Conservation (phyloP, 2,797 vertebrate genomes). For the Dendrocincla fuliginosa region DNA sequence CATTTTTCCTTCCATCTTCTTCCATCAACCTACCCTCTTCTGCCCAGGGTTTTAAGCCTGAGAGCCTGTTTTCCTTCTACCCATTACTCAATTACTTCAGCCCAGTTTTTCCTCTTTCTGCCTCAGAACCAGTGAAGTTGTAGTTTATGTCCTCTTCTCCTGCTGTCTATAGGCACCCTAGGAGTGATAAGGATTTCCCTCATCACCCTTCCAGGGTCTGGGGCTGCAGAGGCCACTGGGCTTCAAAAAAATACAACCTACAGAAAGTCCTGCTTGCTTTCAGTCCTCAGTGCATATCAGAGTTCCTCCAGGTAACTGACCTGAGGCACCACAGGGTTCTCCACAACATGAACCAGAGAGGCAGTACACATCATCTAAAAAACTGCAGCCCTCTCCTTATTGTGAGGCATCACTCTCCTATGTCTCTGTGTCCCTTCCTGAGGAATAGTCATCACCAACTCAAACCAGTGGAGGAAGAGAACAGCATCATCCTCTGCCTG, state of each 20-base stretch:
- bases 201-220: neutral
- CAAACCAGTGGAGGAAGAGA: neutral
- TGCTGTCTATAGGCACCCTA: neutral
- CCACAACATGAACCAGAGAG: neutral
- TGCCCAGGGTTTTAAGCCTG: neutral
- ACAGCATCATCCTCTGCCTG: neutral
- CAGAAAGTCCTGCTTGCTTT: neutral
- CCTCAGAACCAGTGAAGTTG: neutral
- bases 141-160: neutral
- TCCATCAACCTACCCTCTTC: neutral
- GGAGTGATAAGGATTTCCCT: neutral
- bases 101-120: neutral
- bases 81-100: neutral
- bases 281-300: neutral
- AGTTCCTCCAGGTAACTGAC: neutral
- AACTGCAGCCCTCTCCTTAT: neutral
- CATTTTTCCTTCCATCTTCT: neutral
- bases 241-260: neutral
- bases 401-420: neutral
- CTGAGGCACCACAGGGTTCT: neutral
- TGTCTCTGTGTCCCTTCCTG: neutral
- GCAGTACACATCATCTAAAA: neutral
- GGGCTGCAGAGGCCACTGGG: neutral
- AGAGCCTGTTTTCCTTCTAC: neutral
- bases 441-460: neutral